Evolutionary conservation across 2,888 invertebrate genomes (phyloP).

Genomic region (Dicranocentrus wangi): DNA sequence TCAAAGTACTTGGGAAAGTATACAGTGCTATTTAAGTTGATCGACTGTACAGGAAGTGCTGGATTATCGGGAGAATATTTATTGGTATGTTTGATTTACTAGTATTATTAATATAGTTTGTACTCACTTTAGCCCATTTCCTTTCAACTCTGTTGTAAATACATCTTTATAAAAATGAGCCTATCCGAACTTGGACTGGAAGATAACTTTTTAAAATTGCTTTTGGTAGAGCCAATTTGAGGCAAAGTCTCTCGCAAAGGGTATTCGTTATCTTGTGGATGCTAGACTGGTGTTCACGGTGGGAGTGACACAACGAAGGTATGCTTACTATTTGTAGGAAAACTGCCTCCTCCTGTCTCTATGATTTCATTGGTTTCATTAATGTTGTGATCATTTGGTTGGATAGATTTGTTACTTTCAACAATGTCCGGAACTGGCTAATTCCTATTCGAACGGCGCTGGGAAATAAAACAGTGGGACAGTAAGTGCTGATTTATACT

Average conservation of each 20-base stretch:
- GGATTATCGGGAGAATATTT: constrained; percentile 59
- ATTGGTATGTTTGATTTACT: no score
- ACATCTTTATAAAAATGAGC: no score
- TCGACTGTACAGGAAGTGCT: constrained; percentile 33
- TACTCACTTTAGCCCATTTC: no score
- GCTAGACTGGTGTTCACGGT: constrained; percentile 50
- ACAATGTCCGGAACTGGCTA: constrained; percentile 36
- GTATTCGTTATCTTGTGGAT: constrained; percentile 47
- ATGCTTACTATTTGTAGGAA: background rate
- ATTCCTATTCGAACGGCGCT: constrained; percentile 24
- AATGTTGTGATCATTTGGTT: constrained; percentile 5
- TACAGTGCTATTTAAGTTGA: constrained; percentile 34
- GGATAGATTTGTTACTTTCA: constrained; percentile 34
- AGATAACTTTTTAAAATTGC: no score
- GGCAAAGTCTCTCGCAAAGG: constrained; percentile 23
- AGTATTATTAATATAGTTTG: no score
- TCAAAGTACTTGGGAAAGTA: constrained; percentile 20
- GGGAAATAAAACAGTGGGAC: constrained; percentile 13
- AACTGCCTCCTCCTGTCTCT: no score
- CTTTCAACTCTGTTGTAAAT: no score
- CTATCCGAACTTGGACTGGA: no score
- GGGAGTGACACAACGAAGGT: constrained; percentile 39
- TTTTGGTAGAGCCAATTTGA: no score
- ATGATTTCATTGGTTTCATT: no score
- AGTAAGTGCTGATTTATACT: constrained; percentile 28